Conservation (phyloP, 2,888 invertebrate species). For the Eutolmus rufibarbis region DNA sequence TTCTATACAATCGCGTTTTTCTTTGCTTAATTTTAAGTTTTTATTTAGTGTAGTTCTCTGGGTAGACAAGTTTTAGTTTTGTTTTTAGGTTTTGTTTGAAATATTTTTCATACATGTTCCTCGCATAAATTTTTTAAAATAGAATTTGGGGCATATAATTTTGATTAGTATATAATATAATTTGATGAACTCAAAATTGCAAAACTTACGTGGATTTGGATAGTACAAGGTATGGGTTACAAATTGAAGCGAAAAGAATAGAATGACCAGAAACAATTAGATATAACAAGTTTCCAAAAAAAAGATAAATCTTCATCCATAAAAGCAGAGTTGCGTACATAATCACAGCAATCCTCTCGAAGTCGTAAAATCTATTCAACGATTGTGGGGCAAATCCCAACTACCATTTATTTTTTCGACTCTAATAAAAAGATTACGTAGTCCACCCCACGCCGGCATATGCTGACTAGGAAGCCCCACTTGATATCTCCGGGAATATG, state of each 20-base stretch:
- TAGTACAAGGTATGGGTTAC: too few species aligned
- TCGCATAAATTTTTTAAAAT: too few species aligned
- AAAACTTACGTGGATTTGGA: too few species aligned
- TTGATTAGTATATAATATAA: too few species aligned
- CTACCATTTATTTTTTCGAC: background rate
- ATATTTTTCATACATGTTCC: too few species aligned
- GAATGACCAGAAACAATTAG: background rate
- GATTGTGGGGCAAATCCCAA: background rate
- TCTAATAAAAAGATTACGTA: background rate
- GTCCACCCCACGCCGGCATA: background rate
- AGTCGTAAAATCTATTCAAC: slow-evolving; percentile 7
- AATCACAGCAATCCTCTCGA: slow-evolving; percentile 10
- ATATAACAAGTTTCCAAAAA: background rate
- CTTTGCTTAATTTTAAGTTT: too few species aligned
- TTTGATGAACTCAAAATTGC: too few species aligned
- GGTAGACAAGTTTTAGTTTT: too few species aligned
- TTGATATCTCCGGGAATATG: background rate
- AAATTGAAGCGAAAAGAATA: background rate
- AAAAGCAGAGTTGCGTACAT: background rate
- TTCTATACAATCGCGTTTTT: too few species aligned
- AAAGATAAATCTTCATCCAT: background rate
- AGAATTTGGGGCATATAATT: too few species aligned
- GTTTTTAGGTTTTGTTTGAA: too few species aligned
- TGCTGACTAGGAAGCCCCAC: background rate
- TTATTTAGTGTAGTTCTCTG: too few species aligned